Evolutionary conservation across 2,888 invertebrate species (phyloP).

Genomic region (Timandra comae): DNA sequence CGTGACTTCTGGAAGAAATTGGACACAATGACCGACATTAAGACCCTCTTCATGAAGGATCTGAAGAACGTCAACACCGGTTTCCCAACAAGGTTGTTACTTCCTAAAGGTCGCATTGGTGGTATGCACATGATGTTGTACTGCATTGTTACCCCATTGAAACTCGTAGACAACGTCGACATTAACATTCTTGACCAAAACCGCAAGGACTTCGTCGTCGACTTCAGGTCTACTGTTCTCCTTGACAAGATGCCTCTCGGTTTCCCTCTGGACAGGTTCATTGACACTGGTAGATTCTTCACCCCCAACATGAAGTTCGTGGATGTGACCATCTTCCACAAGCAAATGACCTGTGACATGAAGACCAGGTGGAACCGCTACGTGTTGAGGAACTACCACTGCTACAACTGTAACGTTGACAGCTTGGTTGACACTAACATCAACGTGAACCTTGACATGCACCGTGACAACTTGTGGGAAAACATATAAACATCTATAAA

Average conservation of each 20-base stretch:
- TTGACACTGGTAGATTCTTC: conserved; percentile 76
- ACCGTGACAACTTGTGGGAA: too few species aligned
- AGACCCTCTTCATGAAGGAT: conserved; percentile 47
- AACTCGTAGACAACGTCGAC: conserved; percentile 56
- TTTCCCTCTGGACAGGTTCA: conserved; percentile 84
- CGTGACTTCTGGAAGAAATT: conserved; percentile 80
- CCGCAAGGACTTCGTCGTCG: conserved; percentile 57
- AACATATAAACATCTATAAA: too few species aligned
- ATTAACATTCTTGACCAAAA: conserved; percentile 53
- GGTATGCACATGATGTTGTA: conserved; percentile 82
- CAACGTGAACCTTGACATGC: conserved; percentile 11
- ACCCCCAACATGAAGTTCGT: conserved; percentile 82
- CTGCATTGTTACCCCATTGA: conserved; percentile 77
- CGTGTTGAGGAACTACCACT: conserved; percentile 52
- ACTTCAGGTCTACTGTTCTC: conserved; percentile 56
- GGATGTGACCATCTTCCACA: conserved; percentile 80
- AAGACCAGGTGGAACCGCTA: conserved; percentile 57
- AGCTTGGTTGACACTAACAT: conserved; percentile 49
- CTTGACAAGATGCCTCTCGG: conserved; percentile 81
- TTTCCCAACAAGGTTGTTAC: conserved; percentile 82
- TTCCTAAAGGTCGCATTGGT: conserved; percentile 82
- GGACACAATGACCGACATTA: conserved; percentile 66
- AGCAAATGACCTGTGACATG: conserved; percentile 65
- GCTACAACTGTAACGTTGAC: conserved; percentile 35
- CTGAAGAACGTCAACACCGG: conserved; percentile 75